Percentiles rank a stretch among this genome's conserved stretches.
Conservation (phyloP, 2,888 invertebrate genomes). For the Dolomedes plantarius region DNA sequence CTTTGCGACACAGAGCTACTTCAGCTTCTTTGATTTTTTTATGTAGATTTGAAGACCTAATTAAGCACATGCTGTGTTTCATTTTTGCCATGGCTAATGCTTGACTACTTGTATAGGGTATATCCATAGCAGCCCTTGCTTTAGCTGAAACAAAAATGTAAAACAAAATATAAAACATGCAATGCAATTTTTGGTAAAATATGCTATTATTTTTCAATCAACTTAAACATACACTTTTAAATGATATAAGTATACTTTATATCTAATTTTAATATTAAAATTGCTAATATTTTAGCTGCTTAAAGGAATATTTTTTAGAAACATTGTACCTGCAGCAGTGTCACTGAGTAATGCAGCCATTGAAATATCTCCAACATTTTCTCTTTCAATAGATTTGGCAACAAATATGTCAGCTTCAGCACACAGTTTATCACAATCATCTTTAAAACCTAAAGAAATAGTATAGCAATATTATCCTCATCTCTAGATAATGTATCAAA, state of each 20-base stretch:
- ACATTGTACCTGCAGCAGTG: constrained; percentile 76
- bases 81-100: constrained; percentile 92
- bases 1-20: constrained; percentile 65
- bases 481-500: too few species aligned
- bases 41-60: constrained; percentile 91
- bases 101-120: constrained; percentile 93
- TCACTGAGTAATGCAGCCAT: constrained; percentile 76
- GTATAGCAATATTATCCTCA: too few species aligned
- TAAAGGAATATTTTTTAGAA: too few species aligned
- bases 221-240: too few species aligned
- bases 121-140: constrained; percentile 93
- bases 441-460: constrained; percentile 63
- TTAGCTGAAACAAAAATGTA: constrained; percentile 77
- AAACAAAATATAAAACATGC: not conserved
- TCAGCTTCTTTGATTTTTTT: constrained; percentile 80
- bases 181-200: too few species aligned
- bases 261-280: too few species aligned
- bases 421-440: constrained; percentile 89
- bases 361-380: constrained; percentile 83
- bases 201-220: too few species aligned
- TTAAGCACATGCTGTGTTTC: constrained; percentile 95
- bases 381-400: constrained; percentile 89
- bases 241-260: too few species aligned
- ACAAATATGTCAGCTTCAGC: constrained; percentile 91
- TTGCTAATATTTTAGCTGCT: too few species aligned